These are phyloP conservation scores for Diplodus puntazzo DNA, from an alignment of 2,797 vertebrate species.

Conservation along the genomic window DNA sequence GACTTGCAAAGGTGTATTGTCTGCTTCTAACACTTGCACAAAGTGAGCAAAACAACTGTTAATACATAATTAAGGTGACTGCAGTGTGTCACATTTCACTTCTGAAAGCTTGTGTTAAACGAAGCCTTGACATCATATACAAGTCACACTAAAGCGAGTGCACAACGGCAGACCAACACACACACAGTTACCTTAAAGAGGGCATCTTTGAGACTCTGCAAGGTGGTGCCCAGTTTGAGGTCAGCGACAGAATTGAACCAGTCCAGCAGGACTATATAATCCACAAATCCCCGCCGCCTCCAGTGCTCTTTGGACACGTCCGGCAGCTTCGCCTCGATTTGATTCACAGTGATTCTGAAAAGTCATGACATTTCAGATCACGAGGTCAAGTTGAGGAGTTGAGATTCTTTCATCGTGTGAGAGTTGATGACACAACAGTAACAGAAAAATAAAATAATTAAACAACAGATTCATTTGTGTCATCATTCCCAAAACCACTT, in stretches of 20 bases:
- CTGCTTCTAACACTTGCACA: no score
- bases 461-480: not conserved
- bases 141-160: not conserved
- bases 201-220: slow-evolving; percentile 97
- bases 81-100: no score
- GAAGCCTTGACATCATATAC: no score
- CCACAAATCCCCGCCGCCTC: slow-evolving; percentile 89
- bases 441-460: not conserved
- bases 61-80: no score
- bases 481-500: not conserved
- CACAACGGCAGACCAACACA: not conserved
- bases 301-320: slow-evolving; percentile 90
- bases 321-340: slow-evolving; percentile 93
- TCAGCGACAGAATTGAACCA: slow-evolving; percentile 94
- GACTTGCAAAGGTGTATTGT: no score
- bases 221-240: slow-evolving; percentile 90
- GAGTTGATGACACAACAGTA: not conserved
- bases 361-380: slow-evolving; percentile 10
- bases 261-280: slow-evolving; percentile 94
- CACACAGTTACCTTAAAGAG: slow-evolving; percentile 91
- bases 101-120: no score
- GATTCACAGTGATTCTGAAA: slow-evolving; percentile 91
- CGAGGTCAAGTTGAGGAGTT: not conserved
- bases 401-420: not conserved
- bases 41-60: no score